Evolutionary conservation across 2,113 vertebrate species (phyloP), one percentile per base, ranked within the genome.

Genomic region (Gulo gulo): DNA sequence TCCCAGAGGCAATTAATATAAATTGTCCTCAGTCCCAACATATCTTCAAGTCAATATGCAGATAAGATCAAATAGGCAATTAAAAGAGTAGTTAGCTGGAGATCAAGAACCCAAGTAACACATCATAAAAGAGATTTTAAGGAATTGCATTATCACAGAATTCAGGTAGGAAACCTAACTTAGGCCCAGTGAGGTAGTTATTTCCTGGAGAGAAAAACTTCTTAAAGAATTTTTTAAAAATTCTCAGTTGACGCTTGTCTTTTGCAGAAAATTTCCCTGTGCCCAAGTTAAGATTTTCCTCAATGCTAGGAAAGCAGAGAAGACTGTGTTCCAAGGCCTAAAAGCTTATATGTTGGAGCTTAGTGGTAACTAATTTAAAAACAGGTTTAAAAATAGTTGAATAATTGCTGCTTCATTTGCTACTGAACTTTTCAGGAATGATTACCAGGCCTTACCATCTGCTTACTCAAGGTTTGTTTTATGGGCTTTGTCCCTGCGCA

Each of bases 171-270:
- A 89, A 97, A 87, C 39, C 50, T 96, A 79, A 83, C 3, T 91
- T 65, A 88, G 69, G 47, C 67, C n/a, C 8, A 7, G 18, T 45
- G 8, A 39, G 42, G 29, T 50, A 73, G 14, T 29, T 86, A 71
- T 95, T 91, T 91, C 73, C 65, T 94, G n/a, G 42, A 86, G 39
- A 87, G 74, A 55, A 94, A 95, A 63, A 90, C 24, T 85, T 91
- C 16, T 92, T 88, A 31, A 90, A 94, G 31, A 7, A 34, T 79
- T 45, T 81, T 31, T 34, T 42, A 1, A 0, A 39, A 39, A 55
- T 26, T n/a, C 79, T 91, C 47, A 80, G 7, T 59, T 88, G 50
- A 88, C 6, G 63, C 45, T 87, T 65, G 14, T 36, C 45, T 88
- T 95, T 92, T 87, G 94, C 36, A 89, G 47, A 93, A 94, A 83